Base-by-base conservation (phyloP, 2,888 invertebrate species). In the Thymelicus sylvestris region DNA sequence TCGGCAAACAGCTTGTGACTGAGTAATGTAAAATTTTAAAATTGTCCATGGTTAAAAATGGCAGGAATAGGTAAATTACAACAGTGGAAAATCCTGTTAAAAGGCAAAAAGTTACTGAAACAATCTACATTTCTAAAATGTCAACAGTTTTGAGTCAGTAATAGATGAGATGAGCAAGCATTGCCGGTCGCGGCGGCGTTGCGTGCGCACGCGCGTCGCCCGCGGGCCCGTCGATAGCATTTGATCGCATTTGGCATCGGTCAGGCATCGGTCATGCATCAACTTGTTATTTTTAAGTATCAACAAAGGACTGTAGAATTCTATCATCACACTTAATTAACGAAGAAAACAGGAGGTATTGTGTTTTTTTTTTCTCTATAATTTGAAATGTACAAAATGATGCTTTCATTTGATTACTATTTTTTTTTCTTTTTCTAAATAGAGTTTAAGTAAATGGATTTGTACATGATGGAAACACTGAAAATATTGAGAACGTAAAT, bases 351-450 rank as follows among this genome's bases (percentile, higher is more conserved):
- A 83, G 86, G 82, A 85, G 82, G 82, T 84, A 82, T 81, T 86
- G 84, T 86, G 85, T 86, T 86, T 86, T 81, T 85, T 85, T 86
- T 86, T 85, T 19, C 86, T 86, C 86, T 86, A 86, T 83, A 81
- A 85, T 91, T 89, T 88, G 89, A 89, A 92, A 92, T 92, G 93
- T 93, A 93, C 93, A 93, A 93, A 93, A 91, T 90, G 88, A 91
- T 90, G 90, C 92, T 93, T 90, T 92, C 87, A 87, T 90, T 92
- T 90, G 85, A 88, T 87, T 85, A 88, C 86, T 70, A 65, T 85
- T 80, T 81, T 77, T 78, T 86, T 88, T 85, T 89, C 87, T 87
- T 89, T 87, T 90, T 88, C 86, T 90, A 90, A 89, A 92, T 93
- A 92, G 90, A 82, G 82, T 88, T 63, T 92, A 93, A 92, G 93